phyloP scores from a whole-genome alignment of 2,797 vertebrate genomes.

The Masticophis lateralis region DNA sequence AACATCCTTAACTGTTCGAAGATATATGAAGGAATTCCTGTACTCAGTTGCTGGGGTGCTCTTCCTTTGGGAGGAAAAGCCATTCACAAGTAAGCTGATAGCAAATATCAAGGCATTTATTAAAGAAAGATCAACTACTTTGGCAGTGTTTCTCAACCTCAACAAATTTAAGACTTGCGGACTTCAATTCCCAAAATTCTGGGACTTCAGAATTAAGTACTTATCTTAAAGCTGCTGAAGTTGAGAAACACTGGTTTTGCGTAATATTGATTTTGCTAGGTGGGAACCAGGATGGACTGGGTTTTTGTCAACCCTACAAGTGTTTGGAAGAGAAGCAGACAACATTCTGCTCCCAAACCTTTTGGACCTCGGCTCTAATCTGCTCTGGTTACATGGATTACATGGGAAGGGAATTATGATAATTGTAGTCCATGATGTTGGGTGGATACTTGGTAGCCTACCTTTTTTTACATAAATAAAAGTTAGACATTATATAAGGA shows the following conservation, averaged over 20 bases:
- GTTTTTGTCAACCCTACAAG: background rate
- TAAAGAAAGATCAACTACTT: background rate
- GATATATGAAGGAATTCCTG: constrained; percentile 94
- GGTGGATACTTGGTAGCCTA: background rate
- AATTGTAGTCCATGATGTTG: background rate
- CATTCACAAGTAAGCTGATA: constrained; percentile 88
- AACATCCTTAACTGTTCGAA: constrained; percentile 63
- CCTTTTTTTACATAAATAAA: background rate
- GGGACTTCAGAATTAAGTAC: background rate
- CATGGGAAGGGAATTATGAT: background rate
- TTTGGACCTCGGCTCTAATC: background rate
- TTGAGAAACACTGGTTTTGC: background rate
- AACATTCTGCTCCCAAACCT: background rate
- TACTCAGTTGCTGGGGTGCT: constrained; percentile 93
- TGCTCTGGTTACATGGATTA: background rate
- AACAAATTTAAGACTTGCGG: background rate
- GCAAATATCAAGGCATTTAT: background rate
- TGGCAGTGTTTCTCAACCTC: background rate
- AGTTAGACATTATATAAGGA: background rate
- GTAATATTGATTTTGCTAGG: background rate
- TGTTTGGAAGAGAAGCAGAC: background rate
- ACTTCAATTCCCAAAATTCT: background rate
- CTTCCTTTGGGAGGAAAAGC: constrained; percentile 93
- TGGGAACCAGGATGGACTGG: background rate
- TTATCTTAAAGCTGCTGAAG: background rate